A percentile compares a stretch with the other conserved stretches of the same genome.
Conservation (phyloP, 2,888 invertebrate species). For the Trissoscelio sp. region DNA sequence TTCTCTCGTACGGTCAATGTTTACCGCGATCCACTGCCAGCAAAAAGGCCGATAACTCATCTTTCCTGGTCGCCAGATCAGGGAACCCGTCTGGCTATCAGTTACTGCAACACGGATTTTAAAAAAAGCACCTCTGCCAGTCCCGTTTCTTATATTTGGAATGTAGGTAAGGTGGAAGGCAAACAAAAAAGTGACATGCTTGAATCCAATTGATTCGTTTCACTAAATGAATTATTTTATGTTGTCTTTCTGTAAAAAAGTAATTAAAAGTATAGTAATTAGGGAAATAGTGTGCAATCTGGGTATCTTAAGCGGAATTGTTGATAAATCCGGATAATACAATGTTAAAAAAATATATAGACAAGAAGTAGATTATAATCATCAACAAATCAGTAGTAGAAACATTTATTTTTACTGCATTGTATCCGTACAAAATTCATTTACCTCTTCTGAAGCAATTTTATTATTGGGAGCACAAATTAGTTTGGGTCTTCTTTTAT, state of each 20-base stretch:
- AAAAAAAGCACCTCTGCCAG: constrained; percentile 82
- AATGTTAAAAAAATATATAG: no score
- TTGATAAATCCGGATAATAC: no score
- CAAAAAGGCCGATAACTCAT: constrained; percentile 85
- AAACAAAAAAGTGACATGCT: no score
- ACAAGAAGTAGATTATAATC: no score
- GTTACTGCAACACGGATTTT: constrained; percentile 86
- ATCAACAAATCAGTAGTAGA: no score
- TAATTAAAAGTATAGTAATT: not conserved
- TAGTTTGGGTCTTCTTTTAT: no score
- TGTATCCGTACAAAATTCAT: no score
- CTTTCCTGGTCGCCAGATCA: constrained; percentile 89
- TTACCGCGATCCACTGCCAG: constrained; percentile 86
- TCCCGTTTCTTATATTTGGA: constrained; percentile 88
- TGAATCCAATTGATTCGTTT: constrained; percentile 10
- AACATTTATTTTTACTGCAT: no score
- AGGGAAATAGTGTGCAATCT: no score
- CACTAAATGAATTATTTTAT: not conserved
- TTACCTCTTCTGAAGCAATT: no score
- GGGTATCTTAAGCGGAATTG: no score
- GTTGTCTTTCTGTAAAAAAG: not conserved
- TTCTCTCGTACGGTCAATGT: constrained; percentile 87
- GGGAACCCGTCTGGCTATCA: constrained; percentile 87
- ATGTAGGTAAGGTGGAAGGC: constrained; percentile 83
- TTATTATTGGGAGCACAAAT: no score